Base-by-base conservation (phyloP, 2,797 vertebrate species). In the Aulostomus chinensis region DNA sequence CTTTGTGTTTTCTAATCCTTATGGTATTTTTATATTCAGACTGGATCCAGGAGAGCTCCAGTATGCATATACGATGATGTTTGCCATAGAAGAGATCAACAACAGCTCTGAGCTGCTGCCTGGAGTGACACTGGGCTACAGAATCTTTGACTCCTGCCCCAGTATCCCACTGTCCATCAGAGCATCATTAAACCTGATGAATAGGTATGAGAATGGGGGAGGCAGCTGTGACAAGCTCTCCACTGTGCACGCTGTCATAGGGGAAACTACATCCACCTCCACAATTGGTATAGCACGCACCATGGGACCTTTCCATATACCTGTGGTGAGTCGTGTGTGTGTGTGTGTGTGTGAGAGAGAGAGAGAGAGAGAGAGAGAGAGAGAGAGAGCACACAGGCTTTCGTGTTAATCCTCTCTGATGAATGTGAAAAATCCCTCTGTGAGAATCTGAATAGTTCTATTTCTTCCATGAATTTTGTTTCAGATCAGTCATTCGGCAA, bases 401-500 rank as follows among this genome's bases (percentile, higher is more conserved):
- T n/a, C n/a, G n/a, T n/a, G n/a, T n/a, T n/a, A n/a, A n/a, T n/a
- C n/a, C n/a, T n/a, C n/a, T n/a, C n/a, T n/a, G n/a, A n/a, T n/a
- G n/a, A n/a, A n/a, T n/a, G n/a, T n/a, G n/a, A n/a, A n/a, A n/a
- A n/a, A n/a, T n/a, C n/a, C n/a, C n/a, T n/a, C n/a, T n/a, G n/a
- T n/a, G n/a, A n/a, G n/a, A n/a, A n/a, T n/a, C n/a, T n/a, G n/a
- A n/a, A n/a, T n/a, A n/a, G n/a, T n/a, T n/a, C n/a, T 32, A 34
- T 21, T 21, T 14, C 15, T 17, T 2, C n/a, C n/a, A n/a, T n/a
- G n/a, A 40, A 18, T 37, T 31, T 47, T 10, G 63, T 75, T 86
- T 40, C 84, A 93, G 91, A 87, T 93, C 49, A 92, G 92, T 66
- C 91, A 93, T 70, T 91, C 89, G 49, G 91, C 91, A 18, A 90